phyloP scores from a whole-genome alignment of 2,888 invertebrate genomes.

The Proisotoma minuta region DNA sequence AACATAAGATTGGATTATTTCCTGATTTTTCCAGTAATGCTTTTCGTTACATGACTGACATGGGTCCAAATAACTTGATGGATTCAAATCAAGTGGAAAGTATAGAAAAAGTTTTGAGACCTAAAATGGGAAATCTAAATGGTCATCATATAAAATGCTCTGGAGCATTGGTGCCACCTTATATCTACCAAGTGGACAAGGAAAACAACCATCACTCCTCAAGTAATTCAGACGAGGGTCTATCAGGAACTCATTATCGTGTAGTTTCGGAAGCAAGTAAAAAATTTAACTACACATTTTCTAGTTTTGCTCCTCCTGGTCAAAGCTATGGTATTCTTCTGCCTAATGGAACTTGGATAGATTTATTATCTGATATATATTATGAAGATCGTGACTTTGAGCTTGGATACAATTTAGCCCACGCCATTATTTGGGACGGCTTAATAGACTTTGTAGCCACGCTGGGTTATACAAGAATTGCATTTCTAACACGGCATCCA shows the following conservation, averaged over 20 bases:
- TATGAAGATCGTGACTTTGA: not conserved
- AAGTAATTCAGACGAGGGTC: not conserved
- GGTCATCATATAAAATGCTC: not conserved
- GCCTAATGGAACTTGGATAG: constrained; percentile 2
- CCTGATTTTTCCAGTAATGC: not conserved
- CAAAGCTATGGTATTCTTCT: not conserved
- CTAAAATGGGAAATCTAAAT: not conserved
- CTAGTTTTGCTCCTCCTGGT: not conserved
- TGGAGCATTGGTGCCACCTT: not conserved
- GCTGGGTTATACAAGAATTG: not conserved
- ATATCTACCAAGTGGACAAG: not conserved
- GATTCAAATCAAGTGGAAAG: too few species aligned
- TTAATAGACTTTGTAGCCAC: not conserved
- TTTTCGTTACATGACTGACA: not conserved
- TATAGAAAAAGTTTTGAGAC: not conserved
- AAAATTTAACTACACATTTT: constrained; percentile 1
- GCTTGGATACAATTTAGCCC: constrained; percentile 1
- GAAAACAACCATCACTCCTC: too few species aligned
- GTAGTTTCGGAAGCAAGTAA: not conserved
- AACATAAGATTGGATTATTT: not conserved
- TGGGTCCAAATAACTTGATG: not conserved
- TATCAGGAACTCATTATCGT: constrained; percentile 2
- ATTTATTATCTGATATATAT: not conserved
- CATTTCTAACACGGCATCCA: not conserved
- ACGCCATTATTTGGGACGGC: not conserved